Percentiles rank a stretch among this genome's conserved stretches.
phyloP scores from a whole-genome alignment of 2,113 vertebrate genomes.

The Terrapene triunguis region DNA sequence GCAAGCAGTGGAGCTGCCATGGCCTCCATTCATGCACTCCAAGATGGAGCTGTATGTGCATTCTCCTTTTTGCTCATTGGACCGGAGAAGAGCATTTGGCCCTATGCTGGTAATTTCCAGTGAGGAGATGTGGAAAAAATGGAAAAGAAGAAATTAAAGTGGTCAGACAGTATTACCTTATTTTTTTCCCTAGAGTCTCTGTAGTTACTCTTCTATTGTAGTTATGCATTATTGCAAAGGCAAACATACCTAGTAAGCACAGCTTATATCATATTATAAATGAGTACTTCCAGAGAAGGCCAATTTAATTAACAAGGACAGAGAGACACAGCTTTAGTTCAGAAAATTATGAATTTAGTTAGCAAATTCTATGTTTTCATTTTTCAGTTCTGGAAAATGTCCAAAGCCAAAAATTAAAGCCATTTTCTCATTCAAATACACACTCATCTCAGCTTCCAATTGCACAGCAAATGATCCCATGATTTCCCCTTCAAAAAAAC shows the following conservation, averaged over 20 bases:
- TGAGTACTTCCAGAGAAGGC: neutral
- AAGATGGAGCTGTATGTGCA: neutral
- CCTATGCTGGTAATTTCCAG: neutral
- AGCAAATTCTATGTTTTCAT: constrained; percentile 44
- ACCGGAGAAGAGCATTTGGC: neutral
- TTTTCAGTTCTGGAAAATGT: constrained; percentile 38
- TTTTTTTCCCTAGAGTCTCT: neutral
- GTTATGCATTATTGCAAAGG: constrained; percentile 7
- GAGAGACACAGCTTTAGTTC: constrained; percentile 21
- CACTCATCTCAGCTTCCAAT: constrained; percentile 23
- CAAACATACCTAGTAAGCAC: neutral
- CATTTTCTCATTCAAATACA: constrained; percentile 22
- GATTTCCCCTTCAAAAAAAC: neutral
- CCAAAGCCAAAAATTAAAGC: constrained; percentile 31
- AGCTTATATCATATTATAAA: neutral
- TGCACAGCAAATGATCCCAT: neutral
- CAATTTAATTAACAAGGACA: constrained; percentile 38
- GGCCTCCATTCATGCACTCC: neutral
- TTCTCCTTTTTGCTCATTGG: neutral
- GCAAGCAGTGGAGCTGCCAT: accelerated
- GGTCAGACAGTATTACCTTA: accelerated
- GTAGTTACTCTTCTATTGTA: neutral
- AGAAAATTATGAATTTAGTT: constrained; percentile 24
- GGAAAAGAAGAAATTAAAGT: neutral
- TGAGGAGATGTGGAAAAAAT: neutral